Base-by-base conservation (phyloP, 2,113 vertebrate species). In the Zosterops pallidus region DNA sequence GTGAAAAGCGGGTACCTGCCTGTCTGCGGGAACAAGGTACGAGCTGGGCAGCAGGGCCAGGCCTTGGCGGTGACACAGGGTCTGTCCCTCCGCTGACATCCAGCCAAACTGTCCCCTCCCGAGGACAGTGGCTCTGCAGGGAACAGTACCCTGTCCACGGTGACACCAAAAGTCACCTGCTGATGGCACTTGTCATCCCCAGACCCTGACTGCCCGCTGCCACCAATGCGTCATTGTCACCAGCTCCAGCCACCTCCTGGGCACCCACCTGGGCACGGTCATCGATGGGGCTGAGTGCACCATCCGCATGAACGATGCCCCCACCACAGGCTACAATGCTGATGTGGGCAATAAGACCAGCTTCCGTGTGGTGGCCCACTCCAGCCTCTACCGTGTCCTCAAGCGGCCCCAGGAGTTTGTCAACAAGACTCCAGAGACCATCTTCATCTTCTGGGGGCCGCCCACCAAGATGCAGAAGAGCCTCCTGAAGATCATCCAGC, bases 261-360 rank as follows among this genome's bases (percentile, higher is more conserved):
- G 99, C 70, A 98, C 96, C 39, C 97, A 81, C 60, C 97, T 99
- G 24, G 99, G 99, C 14, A 50, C 97, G 0, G 97, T 98, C 96
- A 99, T 99, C 4, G 98, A 99, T 46, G 95, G 64, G 8, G 96
- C 98, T 0, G 98, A 99, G 95, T 99, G 99, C 41, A 98, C 98
- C 26, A 99, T 99, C 86, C 99, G 99, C 71, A 99, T 99, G 99
- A 99, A 99, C 1, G 99, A 99, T 0, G 99, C 99, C 0, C 99
- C 99, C 56, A 99, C 99, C 29, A 96, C 98, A 0, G 98, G 98
- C 53, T 99, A 98, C 12, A 98, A 98, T 3, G 91, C 82, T 0
- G 99, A 99, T 0, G 98, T 99, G 14, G 99, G 99, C 62, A 99
- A 98, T 89, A 98, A 98, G 89, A 99, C 99, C 72, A 98, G 98